phyloP scores from a whole-genome alignment of 2,797 vertebrate species.

The Apogon hyalosoma region DNA sequence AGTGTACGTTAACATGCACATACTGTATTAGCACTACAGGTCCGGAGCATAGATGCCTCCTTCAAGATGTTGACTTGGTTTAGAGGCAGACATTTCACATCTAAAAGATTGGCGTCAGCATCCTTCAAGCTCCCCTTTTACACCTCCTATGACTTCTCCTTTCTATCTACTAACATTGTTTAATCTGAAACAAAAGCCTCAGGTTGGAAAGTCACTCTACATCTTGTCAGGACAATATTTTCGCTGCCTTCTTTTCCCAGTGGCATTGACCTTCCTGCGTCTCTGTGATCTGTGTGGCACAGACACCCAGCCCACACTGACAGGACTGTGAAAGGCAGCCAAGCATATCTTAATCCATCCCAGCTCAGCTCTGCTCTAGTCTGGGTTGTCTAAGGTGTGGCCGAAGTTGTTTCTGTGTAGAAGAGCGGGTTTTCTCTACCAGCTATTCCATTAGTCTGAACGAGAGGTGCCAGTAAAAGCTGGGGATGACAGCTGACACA shows the following conservation, averaged over 20 bases:
- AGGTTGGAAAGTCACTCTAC: constrained; percentile 74
- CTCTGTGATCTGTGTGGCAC: constrained; percentile 67
- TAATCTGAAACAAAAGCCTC: constrained; percentile 72
- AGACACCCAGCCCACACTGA: constrained; percentile 71
- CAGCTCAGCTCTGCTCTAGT: constrained; percentile 46
- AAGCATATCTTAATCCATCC: constrained; percentile 73
- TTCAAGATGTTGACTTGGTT: constrained; percentile 24
- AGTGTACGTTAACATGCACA: no score
- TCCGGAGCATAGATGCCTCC: constrained; percentile 1
- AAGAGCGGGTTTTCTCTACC: constrained; percentile 37
- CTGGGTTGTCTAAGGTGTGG: constrained; percentile 55
- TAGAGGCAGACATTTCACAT: constrained; percentile 28
- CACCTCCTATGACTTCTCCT: constrained; percentile 69
- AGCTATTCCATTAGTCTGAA: constrained; percentile 58
- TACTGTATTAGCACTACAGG: background rate
- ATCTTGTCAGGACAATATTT: constrained; percentile 81
- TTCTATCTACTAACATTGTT: constrained; percentile 64
- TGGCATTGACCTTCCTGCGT: constrained; percentile 74
- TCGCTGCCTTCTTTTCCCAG: constrained; percentile 67
- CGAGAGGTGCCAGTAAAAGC: constrained; percentile 35
- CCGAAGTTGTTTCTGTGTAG: constrained; percentile 26
- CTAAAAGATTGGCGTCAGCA: constrained; percentile 57
- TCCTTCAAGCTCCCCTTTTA: constrained; percentile 51
- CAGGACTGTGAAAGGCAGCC: constrained; percentile 69
- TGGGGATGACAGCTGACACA: constrained; percentile 41